These are phyloP conservation scores for Neostethus bicornis DNA, from an alignment of 2,797 vertebrate species.

Conservation along the genomic window DNA sequence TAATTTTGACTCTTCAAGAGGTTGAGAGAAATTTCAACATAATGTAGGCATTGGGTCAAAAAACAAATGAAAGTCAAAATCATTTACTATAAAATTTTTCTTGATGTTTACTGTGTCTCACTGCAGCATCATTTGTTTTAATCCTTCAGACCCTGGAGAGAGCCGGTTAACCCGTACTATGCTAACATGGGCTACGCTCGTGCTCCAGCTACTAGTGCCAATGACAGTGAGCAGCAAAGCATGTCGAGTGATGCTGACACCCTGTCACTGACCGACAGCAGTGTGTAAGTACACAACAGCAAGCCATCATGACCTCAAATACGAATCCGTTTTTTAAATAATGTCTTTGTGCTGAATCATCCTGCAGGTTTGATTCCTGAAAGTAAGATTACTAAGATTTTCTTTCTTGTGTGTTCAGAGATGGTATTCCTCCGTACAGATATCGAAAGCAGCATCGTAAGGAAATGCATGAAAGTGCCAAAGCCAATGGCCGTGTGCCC, in stretches of 20 bases:
- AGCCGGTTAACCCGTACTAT: slow-evolving; percentile 92
- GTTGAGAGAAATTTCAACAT: too few species aligned
- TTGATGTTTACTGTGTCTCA: too few species aligned
- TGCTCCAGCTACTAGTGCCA: slow-evolving; percentile 92
- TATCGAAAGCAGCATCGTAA: slow-evolving; percentile 93
- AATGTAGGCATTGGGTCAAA: too few species aligned
- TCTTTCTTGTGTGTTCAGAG: slow-evolving; percentile 72
- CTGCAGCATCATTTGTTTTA: not conserved
- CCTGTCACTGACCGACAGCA: slow-evolving; percentile 94
- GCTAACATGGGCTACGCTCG: slow-evolving; percentile 91
- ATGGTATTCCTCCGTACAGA: slow-evolving; percentile 92
- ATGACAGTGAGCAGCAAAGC: slow-evolving; percentile 97
- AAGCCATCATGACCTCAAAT: not conserved
- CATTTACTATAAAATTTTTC: too few species aligned
- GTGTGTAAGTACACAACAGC: slow-evolving; percentile 83
- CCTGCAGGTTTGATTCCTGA: not conserved
- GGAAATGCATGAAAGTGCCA: slow-evolving; percentile 97
- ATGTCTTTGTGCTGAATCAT: not conserved
- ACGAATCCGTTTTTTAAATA: not conserved
- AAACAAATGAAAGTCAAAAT: too few species aligned
- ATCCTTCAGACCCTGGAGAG: slow-evolving; percentile 81
- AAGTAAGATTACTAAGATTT: not conserved
- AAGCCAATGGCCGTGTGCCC: slow-evolving; percentile 92
- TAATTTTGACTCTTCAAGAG: too few species aligned
- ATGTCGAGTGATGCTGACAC: slow-evolving; percentile 96